Conservation (phyloP, 2,113 vertebrate species). For the Thinocorus orbignyianus region DNA sequence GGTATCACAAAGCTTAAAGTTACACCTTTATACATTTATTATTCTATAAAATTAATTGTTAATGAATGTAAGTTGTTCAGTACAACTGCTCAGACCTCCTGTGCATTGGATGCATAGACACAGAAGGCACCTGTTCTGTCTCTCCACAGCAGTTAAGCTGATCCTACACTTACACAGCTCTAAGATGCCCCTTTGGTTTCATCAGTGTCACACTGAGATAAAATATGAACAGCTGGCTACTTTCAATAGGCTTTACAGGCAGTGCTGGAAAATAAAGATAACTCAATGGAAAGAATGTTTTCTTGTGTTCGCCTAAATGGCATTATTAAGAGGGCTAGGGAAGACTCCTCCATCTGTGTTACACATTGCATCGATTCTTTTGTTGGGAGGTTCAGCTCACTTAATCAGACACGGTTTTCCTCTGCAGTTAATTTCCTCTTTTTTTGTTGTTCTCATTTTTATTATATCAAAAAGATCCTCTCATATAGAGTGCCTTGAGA, state of each 20-base stretch:
- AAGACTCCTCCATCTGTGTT: conserved; percentile 1
- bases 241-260: conserved; percentile 14
- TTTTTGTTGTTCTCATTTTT: background rate
- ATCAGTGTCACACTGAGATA: conserved; percentile 31
- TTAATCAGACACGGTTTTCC: background rate
- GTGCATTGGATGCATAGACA: background rate
- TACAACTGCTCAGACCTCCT: background rate
- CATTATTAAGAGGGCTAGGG: background rate
- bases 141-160: conserved; percentile 17
- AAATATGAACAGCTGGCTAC: conserved; percentile 56
- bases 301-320: background rate
- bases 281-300: conserved; percentile 59
- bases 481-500: background rate
- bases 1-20: background rate
- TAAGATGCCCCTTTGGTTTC: conserved; percentile 22
- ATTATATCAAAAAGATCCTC: background rate
- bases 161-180: background rate
- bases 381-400: background rate
- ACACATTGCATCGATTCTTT: background rate
- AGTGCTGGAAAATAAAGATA: conserved; percentile 17
- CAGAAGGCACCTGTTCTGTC: conserved; percentile 47
- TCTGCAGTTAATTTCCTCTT: background rate
- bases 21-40: background rate
- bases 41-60: background rate
- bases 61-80: background rate